phyloP scores from a whole-genome alignment of 2,888 invertebrate genomes.

The Polylopha cassiicola region DNA sequence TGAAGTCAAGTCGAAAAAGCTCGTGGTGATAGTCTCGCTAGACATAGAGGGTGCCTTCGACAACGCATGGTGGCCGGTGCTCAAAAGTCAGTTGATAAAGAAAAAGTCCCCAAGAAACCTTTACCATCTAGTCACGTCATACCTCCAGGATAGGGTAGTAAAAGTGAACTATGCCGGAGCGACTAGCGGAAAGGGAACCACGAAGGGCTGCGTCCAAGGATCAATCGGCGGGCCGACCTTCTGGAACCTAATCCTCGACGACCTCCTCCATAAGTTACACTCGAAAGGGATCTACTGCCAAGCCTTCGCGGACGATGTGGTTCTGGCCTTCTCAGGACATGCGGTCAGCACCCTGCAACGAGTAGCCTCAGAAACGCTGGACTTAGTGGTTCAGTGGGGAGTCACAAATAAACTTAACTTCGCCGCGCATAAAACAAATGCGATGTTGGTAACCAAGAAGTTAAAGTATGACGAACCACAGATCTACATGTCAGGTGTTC shows the following conservation, averaged over 20 bases:
- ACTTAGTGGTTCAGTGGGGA: no score
- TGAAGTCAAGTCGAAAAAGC: slow-evolving; percentile 3
- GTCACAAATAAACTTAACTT: no score
- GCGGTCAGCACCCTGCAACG: no score
- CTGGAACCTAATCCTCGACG: slow-evolving; percentile 16
- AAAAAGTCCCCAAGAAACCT: slow-evolving; percentile 15
- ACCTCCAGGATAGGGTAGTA: slow-evolving; percentile 8
- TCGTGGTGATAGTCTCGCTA: slow-evolving; percentile 7
- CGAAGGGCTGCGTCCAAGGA: slow-evolving; percentile 18
- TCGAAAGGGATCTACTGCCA: background rate
- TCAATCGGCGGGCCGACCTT: slow-evolving; percentile 14
- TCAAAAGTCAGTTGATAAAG: slow-evolving; percentile 13
- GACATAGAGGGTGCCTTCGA: slow-evolving; percentile 27
- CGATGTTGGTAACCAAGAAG: no score
- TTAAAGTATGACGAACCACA: no score
- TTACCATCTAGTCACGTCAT: slow-evolving; percentile 1
- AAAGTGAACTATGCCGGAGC: slow-evolving; percentile 8
- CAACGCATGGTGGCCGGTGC: slow-evolving; percentile 28
- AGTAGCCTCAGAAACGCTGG: no score
- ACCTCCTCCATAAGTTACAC: background rate
- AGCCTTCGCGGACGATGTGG: background rate
- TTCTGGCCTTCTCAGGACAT: no score
- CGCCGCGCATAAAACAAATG: no score
- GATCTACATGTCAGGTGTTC: no score
- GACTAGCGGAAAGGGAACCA: slow-evolving; percentile 1